Percentiles rank a stretch among this genome's conserved stretches.
These are phyloP conservation scores for Mamestra configurata DNA, from an alignment of 1,140 invertebrate genomes.

Conservation along the genomic window DNA sequence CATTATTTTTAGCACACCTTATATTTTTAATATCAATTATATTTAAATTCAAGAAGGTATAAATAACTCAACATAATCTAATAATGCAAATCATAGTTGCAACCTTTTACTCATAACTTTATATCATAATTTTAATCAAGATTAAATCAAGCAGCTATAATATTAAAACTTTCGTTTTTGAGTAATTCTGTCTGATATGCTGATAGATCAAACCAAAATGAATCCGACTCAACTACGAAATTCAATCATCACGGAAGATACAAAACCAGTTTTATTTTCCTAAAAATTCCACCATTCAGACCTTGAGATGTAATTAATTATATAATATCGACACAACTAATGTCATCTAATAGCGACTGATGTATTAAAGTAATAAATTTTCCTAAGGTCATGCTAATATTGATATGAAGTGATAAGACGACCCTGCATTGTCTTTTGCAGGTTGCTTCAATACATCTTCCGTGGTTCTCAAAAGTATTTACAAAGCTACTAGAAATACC, in stretches of 20 bases:
- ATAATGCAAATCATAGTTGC: no score
- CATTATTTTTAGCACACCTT: neutral
- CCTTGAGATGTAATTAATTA: slow-evolving; percentile 40
- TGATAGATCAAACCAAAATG: slow-evolving; percentile 1
- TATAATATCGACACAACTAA: slow-evolving; percentile 36
- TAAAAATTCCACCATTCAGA: slow-evolving; percentile 39
- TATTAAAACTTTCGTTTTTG: neutral
- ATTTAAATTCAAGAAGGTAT: neutral
- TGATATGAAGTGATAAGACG: slow-evolving; percentile 69
- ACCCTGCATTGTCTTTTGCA: slow-evolving; percentile 71
- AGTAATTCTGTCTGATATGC: neutral
- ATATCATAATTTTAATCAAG: no score
- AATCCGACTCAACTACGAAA: neutral
- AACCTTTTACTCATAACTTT: no score
- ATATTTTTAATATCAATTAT: neutral
- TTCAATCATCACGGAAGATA: neutral
- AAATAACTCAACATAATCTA: no score
- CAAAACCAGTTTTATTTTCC: slow-evolving; percentile 30
- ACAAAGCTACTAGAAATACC: neutral
- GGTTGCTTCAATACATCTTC: slow-evolving; percentile 23
- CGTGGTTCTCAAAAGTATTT: slow-evolving; percentile 25
- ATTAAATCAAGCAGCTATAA: no score
- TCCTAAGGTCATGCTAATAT: slow-evolving; percentile 78
- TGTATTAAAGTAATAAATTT: slow-evolving; percentile 65
- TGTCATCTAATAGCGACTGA: slow-evolving; percentile 38